Evolutionary conservation across 1,140 invertebrate genomes (phyloP).

Genomic region (Hetaerina americana): DNA sequence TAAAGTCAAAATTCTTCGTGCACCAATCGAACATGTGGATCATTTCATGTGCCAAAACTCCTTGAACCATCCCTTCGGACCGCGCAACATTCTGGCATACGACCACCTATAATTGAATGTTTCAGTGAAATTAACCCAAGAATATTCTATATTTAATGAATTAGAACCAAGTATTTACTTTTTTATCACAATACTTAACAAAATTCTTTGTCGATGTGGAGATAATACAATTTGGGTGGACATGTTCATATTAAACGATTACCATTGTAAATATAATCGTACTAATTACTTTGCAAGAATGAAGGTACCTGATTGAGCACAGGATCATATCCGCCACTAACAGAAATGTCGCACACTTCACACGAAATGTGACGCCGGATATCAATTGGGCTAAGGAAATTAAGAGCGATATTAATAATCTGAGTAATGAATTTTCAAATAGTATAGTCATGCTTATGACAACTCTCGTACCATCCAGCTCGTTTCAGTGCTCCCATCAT

Average conservation of each 20-base stretch:
- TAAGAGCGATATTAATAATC: slow-evolving; percentile 5
- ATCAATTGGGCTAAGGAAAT: slow-evolving; percentile 54
- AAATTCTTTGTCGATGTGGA: too few relatives aligned
- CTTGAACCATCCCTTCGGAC: slow-evolving; percentile 50
- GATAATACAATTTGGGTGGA: too few relatives aligned
- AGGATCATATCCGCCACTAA: slow-evolving; percentile 88
- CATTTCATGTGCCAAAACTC: slow-evolving; percentile 80
- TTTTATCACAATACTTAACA: too few relatives aligned
- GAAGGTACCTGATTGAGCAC: slow-evolving; percentile 60
- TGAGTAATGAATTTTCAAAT: too few relatives aligned
- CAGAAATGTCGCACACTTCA: slow-evolving; percentile 69
- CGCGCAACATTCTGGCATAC: slow-evolving; percentile 76
- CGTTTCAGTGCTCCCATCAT: slow-evolving; percentile 72
- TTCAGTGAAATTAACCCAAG: too few relatives aligned
- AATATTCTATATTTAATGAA: too few relatives aligned
- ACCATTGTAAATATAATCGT: too few relatives aligned
- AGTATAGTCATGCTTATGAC: slow-evolving; percentile 2
- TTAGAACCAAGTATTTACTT: too few relatives aligned
- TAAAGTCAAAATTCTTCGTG: slow-evolving; percentile 74
- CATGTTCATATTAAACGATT: too few relatives aligned
- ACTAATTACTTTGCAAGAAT: background rate
- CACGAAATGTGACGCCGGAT: slow-evolving; percentile 78
- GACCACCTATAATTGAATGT: slow-evolving; percentile 51
- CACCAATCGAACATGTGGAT: slow-evolving; percentile 96
- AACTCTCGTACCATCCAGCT: slow-evolving; percentile 60